phyloP scores from a whole-genome alignment of 30 jellyfish, hydroid and myxozoan genomes.

The Turritopsis rubra region DNA sequence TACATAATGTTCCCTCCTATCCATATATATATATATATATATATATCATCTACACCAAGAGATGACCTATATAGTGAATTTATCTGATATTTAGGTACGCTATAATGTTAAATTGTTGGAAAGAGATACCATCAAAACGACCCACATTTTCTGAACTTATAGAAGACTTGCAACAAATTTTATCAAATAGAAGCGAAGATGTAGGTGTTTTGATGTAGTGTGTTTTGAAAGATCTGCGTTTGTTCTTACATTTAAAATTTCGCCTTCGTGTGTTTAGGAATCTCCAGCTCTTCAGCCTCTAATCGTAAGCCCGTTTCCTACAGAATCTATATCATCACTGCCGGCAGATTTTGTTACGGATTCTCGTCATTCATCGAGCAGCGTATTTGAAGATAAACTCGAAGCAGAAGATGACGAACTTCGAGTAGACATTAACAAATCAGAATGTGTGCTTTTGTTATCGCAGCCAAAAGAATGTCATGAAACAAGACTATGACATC shows the following conservation, averaged over 20 bases:
- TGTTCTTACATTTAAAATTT: neutral
- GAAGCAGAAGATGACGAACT: conserved; percentile 15
- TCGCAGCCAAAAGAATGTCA: neutral
- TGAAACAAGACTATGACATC: neutral
- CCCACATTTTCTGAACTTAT: conserved; percentile 69
- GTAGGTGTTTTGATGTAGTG: conserved; percentile 20
- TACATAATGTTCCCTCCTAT: neutral
- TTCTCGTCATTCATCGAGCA: conserved; percentile 26
- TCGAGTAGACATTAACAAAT: neutral
- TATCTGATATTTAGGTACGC: conserved; percentile 40
- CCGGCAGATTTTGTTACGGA: conserved; percentile 3
- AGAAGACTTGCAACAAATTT: conserved; percentile 42
- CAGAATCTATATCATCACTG: conserved; percentile 30
- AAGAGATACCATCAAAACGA: conserved; percentile 69
- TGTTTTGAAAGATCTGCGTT: too few relatives aligned
- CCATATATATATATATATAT: too few relatives aligned
- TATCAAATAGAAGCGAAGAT: conserved; percentile 52
- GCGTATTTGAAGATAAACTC: conserved; percentile 23
- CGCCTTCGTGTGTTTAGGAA: conserved; percentile 23
- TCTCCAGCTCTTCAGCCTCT: conserved; percentile 52
- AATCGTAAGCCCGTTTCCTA: conserved; percentile 32
- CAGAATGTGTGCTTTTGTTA: neutral
- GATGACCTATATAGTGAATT: neutral
- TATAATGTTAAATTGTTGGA: conserved; percentile 77
- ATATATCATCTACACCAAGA: neutral